These are phyloP conservation scores for Chlorops oryzae DNA, from an alignment of 1,140 invertebrate species.

Conservation along the genomic window DNA sequence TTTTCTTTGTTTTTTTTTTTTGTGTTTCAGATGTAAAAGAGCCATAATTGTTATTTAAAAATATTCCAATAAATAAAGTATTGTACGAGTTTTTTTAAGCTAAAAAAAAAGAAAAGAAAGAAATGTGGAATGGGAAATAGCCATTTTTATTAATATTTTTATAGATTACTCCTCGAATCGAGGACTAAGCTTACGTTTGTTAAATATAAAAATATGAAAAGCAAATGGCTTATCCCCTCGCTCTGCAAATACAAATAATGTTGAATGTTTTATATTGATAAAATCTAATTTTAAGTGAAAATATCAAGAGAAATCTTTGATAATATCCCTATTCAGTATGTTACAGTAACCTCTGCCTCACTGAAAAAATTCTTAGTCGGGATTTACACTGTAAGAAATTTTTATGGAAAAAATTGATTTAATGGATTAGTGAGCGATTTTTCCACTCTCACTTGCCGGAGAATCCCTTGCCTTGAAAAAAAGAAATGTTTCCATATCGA, in stretches of 20 bases:
- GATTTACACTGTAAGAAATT: neutral
- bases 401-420: neutral
- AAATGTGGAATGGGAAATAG: no score
- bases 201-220: neutral
- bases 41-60: no score
- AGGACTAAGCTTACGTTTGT: neutral
- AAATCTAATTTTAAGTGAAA: conserved; percentile 31
- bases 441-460: neutral
- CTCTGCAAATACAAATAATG: no score
- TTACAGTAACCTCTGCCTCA: conserved; percentile 9
- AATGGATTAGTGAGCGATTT: neutral
- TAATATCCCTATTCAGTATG: conserved; percentile 5
- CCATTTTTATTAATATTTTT: neutral
- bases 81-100: no score
- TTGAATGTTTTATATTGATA: conserved; percentile 22
- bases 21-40: no score
- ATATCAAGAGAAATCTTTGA: conserved; percentile 1
- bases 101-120: no score
- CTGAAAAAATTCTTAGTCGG: conserved; percentile 2
- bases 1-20: no score
- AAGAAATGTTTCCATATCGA: no score
- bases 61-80: no score
- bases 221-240: no score
- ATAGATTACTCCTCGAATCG: neutral
- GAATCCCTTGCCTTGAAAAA: neutral